Percentiles rank a stretch among this genome's conserved stretches.
These are phyloP conservation scores for Araneus ventricosus DNA, from an alignment of 1,140 invertebrate species.

Conservation along the genomic window DNA sequence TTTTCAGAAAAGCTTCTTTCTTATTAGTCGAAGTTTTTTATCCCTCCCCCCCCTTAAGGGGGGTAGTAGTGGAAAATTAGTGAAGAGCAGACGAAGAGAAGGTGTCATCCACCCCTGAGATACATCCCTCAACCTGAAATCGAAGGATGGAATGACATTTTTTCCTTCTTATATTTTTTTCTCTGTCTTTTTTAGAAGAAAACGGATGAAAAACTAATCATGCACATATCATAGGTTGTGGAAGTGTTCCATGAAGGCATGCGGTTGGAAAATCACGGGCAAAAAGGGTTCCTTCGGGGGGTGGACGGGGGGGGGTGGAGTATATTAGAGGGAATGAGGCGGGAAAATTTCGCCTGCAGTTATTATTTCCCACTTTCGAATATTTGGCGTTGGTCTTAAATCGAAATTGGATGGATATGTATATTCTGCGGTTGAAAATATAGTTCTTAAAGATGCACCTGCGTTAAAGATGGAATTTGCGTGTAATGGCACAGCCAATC, in stretches of 20 bases:
- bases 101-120: not conserved
- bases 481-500: not conserved
- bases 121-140: not conserved
- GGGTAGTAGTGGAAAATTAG: constrained; percentile 38
- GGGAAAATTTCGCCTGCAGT: constrained; percentile 6
- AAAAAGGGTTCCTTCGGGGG: not conserved
- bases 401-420: not conserved
- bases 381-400: not conserved
- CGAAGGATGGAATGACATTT: not conserved
- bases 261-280: constrained; percentile 13
- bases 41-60: not conserved
- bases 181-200: too few species aligned
- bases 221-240: not conserved
- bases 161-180: too few species aligned
- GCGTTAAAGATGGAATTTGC: not conserved
- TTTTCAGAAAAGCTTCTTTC: constrained; percentile 42
- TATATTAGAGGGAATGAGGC: constrained; percentile 54
- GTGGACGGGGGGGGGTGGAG: not conserved
- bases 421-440: not conserved
- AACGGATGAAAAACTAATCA: constrained; percentile 56
- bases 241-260: not conserved
- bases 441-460: not conserved
- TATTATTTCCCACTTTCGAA: constrained; percentile 14
- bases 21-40: constrained; percentile 48
- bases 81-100: not conserved